phyloP scores from a whole-genome alignment of 2,113 vertebrate species.

The Dissostichus mawsoni region DNA sequence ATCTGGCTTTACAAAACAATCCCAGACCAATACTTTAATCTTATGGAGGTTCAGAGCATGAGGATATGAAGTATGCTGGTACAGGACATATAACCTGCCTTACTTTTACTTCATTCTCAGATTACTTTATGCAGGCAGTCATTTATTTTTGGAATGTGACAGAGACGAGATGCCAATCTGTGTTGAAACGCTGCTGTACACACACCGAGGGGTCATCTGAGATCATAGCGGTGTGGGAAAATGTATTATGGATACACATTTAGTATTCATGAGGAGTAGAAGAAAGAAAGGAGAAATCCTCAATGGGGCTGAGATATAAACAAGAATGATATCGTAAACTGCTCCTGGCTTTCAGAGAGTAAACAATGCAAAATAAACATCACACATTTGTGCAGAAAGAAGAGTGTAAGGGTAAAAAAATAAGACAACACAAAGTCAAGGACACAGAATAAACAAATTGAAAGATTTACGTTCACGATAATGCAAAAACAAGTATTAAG shows the following conservation, averaged over 20 bases:
- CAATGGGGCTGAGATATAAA: background rate
- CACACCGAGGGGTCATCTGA: constrained; percentile 15
- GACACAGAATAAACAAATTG: background rate
- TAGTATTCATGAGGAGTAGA: background rate
- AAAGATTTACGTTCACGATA: background rate
- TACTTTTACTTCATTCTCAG: background rate
- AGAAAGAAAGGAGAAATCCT: background rate
- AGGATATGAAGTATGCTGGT: background rate
- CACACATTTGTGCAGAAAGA: too few relatives aligned
- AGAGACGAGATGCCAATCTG: constrained; percentile 15
- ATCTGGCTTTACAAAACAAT: background rate
- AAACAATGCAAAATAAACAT: background rate
- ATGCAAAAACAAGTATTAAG: background rate
- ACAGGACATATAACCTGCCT: background rate
- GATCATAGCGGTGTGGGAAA: constrained; percentile 17
- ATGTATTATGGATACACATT: background rate
- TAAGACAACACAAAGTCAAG: too few relatives aligned
- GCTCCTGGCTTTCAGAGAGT: background rate
- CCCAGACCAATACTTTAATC: background rate
- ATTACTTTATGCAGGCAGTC: constrained; percentile 13
- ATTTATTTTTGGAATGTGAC: constrained; percentile 40
- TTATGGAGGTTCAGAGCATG: background rate
- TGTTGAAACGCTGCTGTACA: background rate
- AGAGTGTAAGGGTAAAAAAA: background rate
- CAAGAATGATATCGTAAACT: background rate